Base-by-base conservation (phyloP, 1,140 invertebrate species). In the Neotoxoptera formosana region DNA sequence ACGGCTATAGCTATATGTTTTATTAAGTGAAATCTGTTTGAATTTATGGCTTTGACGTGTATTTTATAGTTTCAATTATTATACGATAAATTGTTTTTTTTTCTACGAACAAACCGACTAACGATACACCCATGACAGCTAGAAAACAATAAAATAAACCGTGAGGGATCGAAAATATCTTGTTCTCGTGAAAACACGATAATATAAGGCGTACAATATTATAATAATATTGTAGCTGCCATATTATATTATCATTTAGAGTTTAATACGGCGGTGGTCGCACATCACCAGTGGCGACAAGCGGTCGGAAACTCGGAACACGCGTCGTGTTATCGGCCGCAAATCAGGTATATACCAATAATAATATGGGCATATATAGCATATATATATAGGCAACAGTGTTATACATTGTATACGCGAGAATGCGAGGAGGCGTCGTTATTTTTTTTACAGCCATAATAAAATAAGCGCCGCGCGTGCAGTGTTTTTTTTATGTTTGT, bases 361-460 rank as follows among this genome's bases (percentile, higher is more conserved):
- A 14, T 76, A 76, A 17, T 4, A 76, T n/a, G n/a, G n/a, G n/a
- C n/a, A 30, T 14, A 30, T n/a, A n/a, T 14, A 8, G n/a, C 11
- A 60, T 60, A 60, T 67, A 17, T 67, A 53, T 7, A 53, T n/a
- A n/a, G n/a, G 30, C 17, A 30, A 67, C 60, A n/a, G 60, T n/a
- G 30, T n/a, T 67, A n/a, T 67, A 30, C 4, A 11, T 41, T 41
- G 41, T 67, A 67, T n/a, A n/a, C 60, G n/a, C 30, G 60, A n/a
- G 11, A 67, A 14, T 8, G 30, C 30, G 60, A 76, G 60, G 60
- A 76, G 60, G 60, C n/a, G 60, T 76, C 14, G 60, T 76, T 20
- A 76, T 76, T 76, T 76, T 67, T 60, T 76, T 76, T 76, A 76
- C n/a, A 76, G 60, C n/a, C n/a, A 76, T 76, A n/a, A 76, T 76